Evolutionary conservation across 1,140 invertebrate genomes (phyloP).

Genomic region (Anastrepha ludens): DNA sequence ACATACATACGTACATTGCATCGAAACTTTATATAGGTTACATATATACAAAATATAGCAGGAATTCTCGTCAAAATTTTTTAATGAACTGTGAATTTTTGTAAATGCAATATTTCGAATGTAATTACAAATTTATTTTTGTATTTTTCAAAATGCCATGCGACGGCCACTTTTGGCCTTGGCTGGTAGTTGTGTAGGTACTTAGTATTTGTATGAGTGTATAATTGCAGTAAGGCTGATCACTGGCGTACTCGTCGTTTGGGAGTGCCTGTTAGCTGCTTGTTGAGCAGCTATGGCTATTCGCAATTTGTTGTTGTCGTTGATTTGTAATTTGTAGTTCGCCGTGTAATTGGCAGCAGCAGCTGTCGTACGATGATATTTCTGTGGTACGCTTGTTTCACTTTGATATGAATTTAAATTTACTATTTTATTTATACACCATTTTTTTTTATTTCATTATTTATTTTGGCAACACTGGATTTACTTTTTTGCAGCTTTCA

Average conservation of each 20-base stretch:
- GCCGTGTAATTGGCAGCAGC: background rate
- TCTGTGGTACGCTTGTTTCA: background rate
- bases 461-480: background rate
- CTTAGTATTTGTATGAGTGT: background rate
- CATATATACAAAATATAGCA: constrained; percentile 13
- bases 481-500: too few species aligned
- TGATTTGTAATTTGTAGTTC: background rate
- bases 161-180: background rate
- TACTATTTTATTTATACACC: background rate
- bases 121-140: constrained; percentile 47
- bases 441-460: background rate
- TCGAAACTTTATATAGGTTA: background rate
- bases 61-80: constrained; percentile 36
- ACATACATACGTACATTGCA: constrained; percentile 36
- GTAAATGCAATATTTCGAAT: constrained; percentile 44
- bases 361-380: background rate
- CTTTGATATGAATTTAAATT: background rate
- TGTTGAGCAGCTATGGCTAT: too few species aligned
- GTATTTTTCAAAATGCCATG: background rate
- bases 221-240: constrained; percentile 13
- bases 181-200: background rate
- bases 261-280: background rate
- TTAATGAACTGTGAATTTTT: constrained; percentile 47
- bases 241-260: background rate
- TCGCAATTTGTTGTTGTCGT: background rate